These are phyloP conservation scores for Philopotamus ludificatus DNA, from an alignment of 1,140 invertebrate genomes.

Conservation along the genomic window DNA sequence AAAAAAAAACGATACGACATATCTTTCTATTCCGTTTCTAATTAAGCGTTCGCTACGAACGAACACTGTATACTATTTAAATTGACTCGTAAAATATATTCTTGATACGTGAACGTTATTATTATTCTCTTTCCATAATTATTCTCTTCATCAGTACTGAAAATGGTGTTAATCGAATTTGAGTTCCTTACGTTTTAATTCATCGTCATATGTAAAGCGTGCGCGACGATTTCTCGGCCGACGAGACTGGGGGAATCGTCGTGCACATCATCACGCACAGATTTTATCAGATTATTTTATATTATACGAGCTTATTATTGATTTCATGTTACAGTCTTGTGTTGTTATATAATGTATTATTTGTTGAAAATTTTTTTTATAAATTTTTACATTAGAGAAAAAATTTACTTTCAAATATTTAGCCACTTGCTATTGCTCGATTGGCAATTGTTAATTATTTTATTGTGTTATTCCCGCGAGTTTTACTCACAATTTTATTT, in stretches of 20 bases:
- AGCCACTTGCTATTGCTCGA: neutral
- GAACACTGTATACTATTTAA: no score
- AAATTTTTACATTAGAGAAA: neutral
- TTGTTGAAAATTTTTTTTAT: neutral
- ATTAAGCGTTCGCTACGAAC: no score
- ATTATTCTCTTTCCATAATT: no score
- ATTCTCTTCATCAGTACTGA: no score
- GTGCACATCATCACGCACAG: neutral
- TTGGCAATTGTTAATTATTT: slow-evolving; percentile 12
- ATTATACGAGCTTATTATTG: no score
- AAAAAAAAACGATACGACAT: no score
- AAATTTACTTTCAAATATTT: slow-evolving; percentile 11
- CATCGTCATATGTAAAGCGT: no score
- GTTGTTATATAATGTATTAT: neutral
- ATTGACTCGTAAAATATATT: no score
- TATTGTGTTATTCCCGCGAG: slow-evolving; percentile 2
- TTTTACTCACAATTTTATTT: neutral
- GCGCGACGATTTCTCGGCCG: neutral
- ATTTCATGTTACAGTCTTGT: neutral
- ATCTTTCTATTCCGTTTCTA: no score
- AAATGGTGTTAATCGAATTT: no score
- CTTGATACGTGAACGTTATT: no score
- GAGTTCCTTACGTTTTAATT: no score
- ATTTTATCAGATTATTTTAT: neutral
- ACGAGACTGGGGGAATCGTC: neutral